phyloP scores from a whole-genome alignment of 2,113 vertebrate genomes.

The Sphyrna mokarran region DNA sequence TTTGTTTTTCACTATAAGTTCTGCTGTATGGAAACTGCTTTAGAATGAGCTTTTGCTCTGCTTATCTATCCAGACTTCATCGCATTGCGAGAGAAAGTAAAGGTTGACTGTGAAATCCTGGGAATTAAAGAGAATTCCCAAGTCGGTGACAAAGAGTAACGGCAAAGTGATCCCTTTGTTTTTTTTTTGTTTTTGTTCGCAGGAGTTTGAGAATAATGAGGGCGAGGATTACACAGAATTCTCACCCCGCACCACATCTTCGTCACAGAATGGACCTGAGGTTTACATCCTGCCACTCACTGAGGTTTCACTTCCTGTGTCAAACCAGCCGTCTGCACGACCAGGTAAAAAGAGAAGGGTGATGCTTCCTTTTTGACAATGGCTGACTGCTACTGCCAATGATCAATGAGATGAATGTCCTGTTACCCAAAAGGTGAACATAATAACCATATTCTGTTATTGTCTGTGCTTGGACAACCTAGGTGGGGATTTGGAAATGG shows the following conservation, averaged over 20 bases:
- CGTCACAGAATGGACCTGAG: conserved; percentile 70
- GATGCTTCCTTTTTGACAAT: neutral
- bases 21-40: neutral
- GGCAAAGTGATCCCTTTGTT: neutral
- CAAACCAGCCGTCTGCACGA: conserved; percentile 70
- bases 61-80: neutral
- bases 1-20: neutral
- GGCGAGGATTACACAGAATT: conserved; percentile 73
- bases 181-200: conserved; percentile 36
- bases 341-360: conserved; percentile 65
- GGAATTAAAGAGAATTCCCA: neutral
- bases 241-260: conserved; percentile 71
- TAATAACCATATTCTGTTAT: neutral
- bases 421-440: neutral
- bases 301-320: conserved; percentile 78
- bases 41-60: neutral
- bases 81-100: neutral
- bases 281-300: conserved; percentile 91
- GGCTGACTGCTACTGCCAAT: too few species aligned
- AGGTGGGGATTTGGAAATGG: neutral
- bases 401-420: neutral
- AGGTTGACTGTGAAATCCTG: neutral
- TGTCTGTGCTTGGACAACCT: neutral
- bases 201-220: conserved; percentile 89
- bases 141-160: neutral